Base-by-base conservation (phyloP, 2,113 vertebrate genomes). In the Myanophis thanlyinensis region DNA sequence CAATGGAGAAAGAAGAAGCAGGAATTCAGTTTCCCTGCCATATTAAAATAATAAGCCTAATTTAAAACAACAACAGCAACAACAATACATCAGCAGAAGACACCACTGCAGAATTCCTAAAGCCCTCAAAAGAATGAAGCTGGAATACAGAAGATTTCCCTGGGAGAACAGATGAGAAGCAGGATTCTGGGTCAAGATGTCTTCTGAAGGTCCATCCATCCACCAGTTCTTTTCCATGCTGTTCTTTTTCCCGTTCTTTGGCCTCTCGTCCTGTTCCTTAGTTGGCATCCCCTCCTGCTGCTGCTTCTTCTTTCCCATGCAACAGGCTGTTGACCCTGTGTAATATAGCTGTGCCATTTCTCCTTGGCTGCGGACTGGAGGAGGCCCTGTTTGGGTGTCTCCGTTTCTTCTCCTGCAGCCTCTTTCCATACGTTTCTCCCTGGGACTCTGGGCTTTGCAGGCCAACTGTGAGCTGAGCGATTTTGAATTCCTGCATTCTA, bases 311-410 rank as follows among this genome's bases (percentile, higher is more conserved):
- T 95, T 96, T 95, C 94, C 91, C 96, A 96, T 94, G 94, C 95
- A 88, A 90, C 52, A 90, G 95, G 93, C 95, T 95, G 96, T 97
- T 62, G 94, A 96, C 95, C 94, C 96, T 1, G 0, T 92, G 94
- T 96, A 96, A 95, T 96, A 96, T 96, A 97, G 96, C 95, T 96
- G 93, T 95, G 96, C 95, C 91, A 1, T 97, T 94, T 95, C 94
- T 91, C 92, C 96, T 97, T 98, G 97, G 97, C 97, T 0, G 88
- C 95, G 92, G 94, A 95, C 95, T 73, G 0, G 62, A 95, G 96
- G 97, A 97, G 97, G 97, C 96, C 97, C 92, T 23, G 49, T 95
- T 73, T 94, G 97, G 96, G 97, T 93, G 94, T 91, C 93, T 95
- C 67, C 93, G 18, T 4, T 93, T 93, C 52, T 90, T 96, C 94